Evolutionary conservation across 2,797 vertebrate genomes (phyloP).

Genomic region (Bucorvus abyssinicus): DNA sequence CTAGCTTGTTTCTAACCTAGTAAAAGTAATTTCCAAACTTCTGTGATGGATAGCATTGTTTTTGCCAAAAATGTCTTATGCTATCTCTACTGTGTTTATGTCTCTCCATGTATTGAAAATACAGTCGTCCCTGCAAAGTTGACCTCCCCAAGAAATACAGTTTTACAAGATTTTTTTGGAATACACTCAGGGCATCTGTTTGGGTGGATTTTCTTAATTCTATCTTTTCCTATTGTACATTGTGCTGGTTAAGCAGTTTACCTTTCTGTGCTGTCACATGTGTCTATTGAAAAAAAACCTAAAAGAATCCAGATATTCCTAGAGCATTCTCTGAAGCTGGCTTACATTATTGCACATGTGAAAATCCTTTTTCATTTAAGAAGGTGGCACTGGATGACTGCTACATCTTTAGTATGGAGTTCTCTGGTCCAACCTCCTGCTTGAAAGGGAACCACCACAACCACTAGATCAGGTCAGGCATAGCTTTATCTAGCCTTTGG

Average conservation of each 20-base stretch:
- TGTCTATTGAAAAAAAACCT: neutral
- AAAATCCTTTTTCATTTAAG: neutral
- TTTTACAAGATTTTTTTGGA: neutral
- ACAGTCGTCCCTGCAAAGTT: neutral
- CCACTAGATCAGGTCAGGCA: neutral
- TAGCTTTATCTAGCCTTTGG: neutral
- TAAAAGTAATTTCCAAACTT: neutral
- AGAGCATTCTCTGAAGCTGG: neutral
- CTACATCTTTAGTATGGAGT: fast-evolving
- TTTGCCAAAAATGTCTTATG: neutral
- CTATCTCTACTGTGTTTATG: neutral
- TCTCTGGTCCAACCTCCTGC: neutral
- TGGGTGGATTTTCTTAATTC: neutral
- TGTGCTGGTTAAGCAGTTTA: neutral
- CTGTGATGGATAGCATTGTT: neutral
- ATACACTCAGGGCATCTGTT: neutral
- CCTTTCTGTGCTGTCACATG: neutral
- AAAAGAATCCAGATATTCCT: neutral
- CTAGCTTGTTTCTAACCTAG: neutral
- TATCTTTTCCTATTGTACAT: neutral
- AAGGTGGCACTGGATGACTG: neutral
- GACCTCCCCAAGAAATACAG: neutral
- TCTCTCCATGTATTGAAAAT: neutral
- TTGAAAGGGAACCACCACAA: neutral
- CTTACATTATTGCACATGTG: fast-evolving